Evolutionary conservation across 1,140 invertebrate genomes (phyloP).

Genomic region (Drosophila tropicalis): DNA sequence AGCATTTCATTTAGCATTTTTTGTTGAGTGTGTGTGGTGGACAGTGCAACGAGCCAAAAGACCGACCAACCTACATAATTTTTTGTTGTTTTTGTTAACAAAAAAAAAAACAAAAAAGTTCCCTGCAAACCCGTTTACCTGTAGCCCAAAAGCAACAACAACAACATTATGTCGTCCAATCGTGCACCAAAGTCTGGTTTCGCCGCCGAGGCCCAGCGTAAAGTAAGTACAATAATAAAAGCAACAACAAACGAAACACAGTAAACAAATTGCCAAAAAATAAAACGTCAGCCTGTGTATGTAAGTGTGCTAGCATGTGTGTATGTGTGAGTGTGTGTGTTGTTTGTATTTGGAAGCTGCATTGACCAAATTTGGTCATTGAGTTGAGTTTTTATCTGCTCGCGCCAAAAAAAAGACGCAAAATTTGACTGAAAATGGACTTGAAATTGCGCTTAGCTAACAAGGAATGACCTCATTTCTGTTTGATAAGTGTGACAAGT

Average conservation of each 20-base stretch:
- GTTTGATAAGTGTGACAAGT: conserved; percentile 43
- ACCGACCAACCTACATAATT: conserved; percentile 58
- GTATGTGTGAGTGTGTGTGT: conserved; percentile 2
- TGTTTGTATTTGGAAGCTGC: conserved; percentile 41
- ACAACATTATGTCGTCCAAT: conserved; percentile 90
- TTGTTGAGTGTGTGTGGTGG: conserved; percentile 10
- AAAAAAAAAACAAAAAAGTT: conserved; percentile 30
- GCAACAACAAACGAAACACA: conserved; percentile 36
- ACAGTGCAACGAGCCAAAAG: conserved; percentile 44
- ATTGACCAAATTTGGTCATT: conserved; percentile 74
- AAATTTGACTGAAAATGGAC: conserved; percentile 66
- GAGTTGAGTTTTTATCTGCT: conserved; percentile 35
- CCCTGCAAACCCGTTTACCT: conserved; percentile 75
- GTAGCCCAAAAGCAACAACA: conserved; percentile 50
- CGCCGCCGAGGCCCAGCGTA: conserved; percentile 95
- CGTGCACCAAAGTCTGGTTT: conserved; percentile 96
- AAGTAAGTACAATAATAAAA: conserved; percentile 86
- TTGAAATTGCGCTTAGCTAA: conserved; percentile 51
- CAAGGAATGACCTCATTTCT: conserved; percentile 74
- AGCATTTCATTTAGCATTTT: conserved; percentile 52
- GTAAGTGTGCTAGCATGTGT: conserved; percentile 26
- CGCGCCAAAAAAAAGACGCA: conserved; percentile 49
- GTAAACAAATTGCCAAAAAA: conserved; percentile 71
- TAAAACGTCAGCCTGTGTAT: conserved; percentile 1
- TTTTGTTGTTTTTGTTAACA: neutral